A percentile compares a stretch with the other conserved stretches of the same genome.
Conservation (phyloP, 2,113 vertebrate genomes). For the Furnarius figulus region DNA sequence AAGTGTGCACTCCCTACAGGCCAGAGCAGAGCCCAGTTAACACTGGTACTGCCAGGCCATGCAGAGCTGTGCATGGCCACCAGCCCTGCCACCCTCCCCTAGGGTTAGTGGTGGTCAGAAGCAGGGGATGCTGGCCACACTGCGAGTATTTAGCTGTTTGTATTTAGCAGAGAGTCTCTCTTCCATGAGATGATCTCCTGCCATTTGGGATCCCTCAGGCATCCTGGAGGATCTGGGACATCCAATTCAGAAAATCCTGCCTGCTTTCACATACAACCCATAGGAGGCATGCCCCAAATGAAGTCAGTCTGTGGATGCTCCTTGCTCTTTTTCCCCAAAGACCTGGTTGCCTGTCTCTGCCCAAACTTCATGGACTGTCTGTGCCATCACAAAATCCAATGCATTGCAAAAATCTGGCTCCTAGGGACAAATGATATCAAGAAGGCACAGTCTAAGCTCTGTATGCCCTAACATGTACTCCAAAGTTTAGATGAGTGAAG, state of each 20-base stretch:
- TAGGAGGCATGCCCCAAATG: neutral
- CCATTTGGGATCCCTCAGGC: neutral
- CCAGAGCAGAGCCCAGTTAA: neutral
- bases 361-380: neutral
- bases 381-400: neutral
- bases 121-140: neutral
- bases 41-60: neutral
- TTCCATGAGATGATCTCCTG: neutral
- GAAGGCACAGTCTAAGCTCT: neutral
- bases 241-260: neutral
- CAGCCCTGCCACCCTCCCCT: neutral
- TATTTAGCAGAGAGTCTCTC: neutral
- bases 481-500: neutral
- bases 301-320: neutral
- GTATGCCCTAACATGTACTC: neutral
- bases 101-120: neutral
- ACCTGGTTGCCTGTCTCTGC: fast-evolving
- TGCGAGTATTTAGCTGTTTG: neutral
- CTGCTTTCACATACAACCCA: neutral
- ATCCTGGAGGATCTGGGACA: neutral
- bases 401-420: neutral
- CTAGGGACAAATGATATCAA: neutral
- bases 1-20: neutral
- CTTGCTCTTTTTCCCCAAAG: neutral
- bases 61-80: neutral